Evolutionary conservation across 2,888 invertebrate species (phyloP), one percentile per base, ranked within the genome.

Genomic region (Neoaliturus tenellus): DNA sequence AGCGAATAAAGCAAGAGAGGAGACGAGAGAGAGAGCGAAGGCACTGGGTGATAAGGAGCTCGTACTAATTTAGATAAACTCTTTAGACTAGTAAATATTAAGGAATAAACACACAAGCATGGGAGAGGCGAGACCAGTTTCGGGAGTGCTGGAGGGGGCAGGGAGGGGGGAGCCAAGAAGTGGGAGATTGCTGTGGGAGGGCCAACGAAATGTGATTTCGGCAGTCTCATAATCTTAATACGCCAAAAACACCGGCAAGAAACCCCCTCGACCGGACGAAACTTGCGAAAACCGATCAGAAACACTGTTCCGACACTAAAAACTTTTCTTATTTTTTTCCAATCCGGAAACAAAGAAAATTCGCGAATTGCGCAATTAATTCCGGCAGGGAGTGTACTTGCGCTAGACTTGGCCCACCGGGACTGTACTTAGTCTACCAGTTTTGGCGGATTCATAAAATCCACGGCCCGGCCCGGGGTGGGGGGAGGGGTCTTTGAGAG

Each of bases 1-100:
- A 69, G 39, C 35, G 39, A 20, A 33, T 58, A 28, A 23, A 71
- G 25, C 1, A 14, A 31, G 55, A 82, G 51, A 83, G 75, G 17
- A 81, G 48, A 80, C 83, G 75, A 17, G 35, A 33, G 67, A 84
- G 73, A 81, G 82, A 84, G 84, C 73, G 84, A 80, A 81, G 33
- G 80, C 71, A 75, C 80, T 23, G 44, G 44, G 12, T n/a, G 20
- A 39, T n/a, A 25, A 12, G 23, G 75, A 55, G 31, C n/a, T 20
- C 25, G 20, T 33, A 58, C 39, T 82, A 75, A 78, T 84, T 78
- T 81, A 81, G 69, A 51, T 81, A 62, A 71, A 39, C 20, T 71
- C 73, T 58, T 82, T 78, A 55, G 69, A 55, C 78, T 78, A 55
- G 78, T 78, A 78, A 55, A 33, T 78, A 55, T 55, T 28, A 78